Percentiles rank a stretch among this genome's conserved stretches.
phyloP scores from a whole-genome alignment of 2,888 invertebrate genomes.

The Gerris lacustris region DNA sequence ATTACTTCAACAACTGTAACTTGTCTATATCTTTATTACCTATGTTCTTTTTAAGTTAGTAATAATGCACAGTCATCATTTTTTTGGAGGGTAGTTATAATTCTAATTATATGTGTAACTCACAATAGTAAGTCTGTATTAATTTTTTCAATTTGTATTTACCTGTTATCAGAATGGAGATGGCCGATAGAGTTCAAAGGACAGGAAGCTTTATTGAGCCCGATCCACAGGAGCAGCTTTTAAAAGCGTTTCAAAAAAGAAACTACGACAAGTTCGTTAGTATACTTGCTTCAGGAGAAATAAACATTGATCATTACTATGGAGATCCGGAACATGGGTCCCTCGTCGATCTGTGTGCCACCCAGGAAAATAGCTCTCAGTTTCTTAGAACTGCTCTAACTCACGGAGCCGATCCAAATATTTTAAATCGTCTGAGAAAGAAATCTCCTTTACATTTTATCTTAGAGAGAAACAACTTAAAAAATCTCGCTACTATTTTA shows the following conservation, averaged over 20 bases:
- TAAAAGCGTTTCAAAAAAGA: conserved; percentile 43
- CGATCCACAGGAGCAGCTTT: conserved; percentile 37
- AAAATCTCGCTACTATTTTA: conserved; percentile 41
- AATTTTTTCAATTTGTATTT: no score
- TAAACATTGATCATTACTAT: conserved; percentile 45
- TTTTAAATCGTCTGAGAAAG: conserved; percentile 43
- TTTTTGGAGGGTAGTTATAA: no score
- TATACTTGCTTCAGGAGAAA: conserved; percentile 39
- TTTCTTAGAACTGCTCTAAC: conserved; percentile 48
- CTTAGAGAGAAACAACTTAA: conserved; percentile 43
- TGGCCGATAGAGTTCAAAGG: conserved; percentile 17
- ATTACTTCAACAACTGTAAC: no score
- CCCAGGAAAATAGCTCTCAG: conserved; percentile 39
- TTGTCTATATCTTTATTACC: no score
- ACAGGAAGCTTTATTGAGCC: conserved; percentile 25
- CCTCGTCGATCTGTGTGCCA: conserved; percentile 47
- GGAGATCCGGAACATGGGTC: conserved; percentile 48
- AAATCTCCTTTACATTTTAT: conserved; percentile 56
- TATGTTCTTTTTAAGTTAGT: neutral
- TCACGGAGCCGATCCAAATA: conserved; percentile 49
- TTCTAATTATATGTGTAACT: no score
- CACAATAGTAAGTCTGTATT: no score
- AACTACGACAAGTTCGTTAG: conserved; percentile 43
- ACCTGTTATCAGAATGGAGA: conserved; percentile 19
- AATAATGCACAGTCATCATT: neutral